Percentiles rank a stretch among this genome's conserved stretches.
Evolutionary conservation across 2,113 vertebrate genomes (phyloP).

Genomic region (Anarrhichthys ocellatus): DNA sequence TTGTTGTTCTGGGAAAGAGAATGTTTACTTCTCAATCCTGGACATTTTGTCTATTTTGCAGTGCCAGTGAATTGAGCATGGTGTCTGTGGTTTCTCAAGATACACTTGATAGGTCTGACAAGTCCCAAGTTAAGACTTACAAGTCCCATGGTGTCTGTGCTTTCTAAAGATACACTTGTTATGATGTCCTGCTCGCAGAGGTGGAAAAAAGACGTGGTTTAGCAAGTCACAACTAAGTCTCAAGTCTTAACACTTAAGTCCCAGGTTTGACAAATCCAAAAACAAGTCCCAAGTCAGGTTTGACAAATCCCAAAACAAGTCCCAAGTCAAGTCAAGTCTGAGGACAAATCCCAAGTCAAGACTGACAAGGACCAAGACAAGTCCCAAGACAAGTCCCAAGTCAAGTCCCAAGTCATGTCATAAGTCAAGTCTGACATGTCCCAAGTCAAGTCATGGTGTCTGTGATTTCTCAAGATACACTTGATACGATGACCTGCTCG

Average conservation of each 20-base stretch:
- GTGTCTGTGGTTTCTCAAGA: constrained; percentile 52
- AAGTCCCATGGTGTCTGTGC: constrained; percentile 36
- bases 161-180: constrained; percentile 31
- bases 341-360: background rate
- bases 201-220: too few relatives aligned
- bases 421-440: too few relatives aligned
- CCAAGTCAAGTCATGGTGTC: constrained; percentile 16
- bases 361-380: too few relatives aligned
- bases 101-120: background rate
- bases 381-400: too few relatives aligned
- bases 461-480: constrained; percentile 40
- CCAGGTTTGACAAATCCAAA: background rate
- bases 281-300: background rate
- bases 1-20: constrained; percentile 72
- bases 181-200: background rate
- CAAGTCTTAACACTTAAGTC: too few relatives aligned
- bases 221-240: too few relatives aligned
- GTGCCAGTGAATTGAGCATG: constrained; percentile 38
- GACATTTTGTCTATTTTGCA: constrained; percentile 16
- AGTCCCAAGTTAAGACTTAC: background rate
- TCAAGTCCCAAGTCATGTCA: too few relatives aligned
- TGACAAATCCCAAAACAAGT: background rate
- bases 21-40: constrained; percentile 63
- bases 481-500: constrained; percentile 4
- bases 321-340: too few relatives aligned